These are phyloP conservation scores for Hypocryptadius cinnamomeus DNA, from an alignment of 2,113 vertebrate species.

Conservation along the genomic window DNA sequence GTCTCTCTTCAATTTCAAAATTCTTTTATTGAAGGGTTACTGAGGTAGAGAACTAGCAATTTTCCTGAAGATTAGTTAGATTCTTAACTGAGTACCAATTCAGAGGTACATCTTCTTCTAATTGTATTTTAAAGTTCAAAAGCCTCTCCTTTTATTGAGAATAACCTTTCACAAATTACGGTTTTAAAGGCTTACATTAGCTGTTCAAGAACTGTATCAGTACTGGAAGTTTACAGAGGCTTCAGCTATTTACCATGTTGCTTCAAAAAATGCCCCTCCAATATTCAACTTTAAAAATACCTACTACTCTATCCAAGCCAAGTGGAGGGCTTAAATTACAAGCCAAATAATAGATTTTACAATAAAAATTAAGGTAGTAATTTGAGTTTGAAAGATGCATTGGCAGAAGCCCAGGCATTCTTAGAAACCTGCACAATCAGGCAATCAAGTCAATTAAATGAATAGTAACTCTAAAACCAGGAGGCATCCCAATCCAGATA, in stretches of 20 bases:
- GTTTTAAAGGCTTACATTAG: background rate
- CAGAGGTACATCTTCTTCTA: background rate
- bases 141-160: background rate
- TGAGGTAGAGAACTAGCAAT: background rate
- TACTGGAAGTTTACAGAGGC: background rate
- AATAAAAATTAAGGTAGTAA: background rate
- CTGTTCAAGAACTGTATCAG: background rate
- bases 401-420: background rate
- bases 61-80: background rate
- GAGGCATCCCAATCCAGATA: background rate
- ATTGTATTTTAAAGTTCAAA: background rate
- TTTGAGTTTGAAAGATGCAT: background rate
- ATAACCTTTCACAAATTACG: background rate
- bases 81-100: background rate
- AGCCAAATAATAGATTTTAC: background rate
- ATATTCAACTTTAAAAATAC: background rate
- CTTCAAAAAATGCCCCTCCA: background rate
- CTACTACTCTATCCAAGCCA: background rate
- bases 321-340: background rate
- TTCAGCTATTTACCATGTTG: background rate
- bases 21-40: background rate
- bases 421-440: background rate
- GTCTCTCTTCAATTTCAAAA: background rate
- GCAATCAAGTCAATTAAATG: background rate
- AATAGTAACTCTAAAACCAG: background rate